Base-by-base conservation (phyloP, 2,113 vertebrate genomes). In the Meles meles region DNA sequence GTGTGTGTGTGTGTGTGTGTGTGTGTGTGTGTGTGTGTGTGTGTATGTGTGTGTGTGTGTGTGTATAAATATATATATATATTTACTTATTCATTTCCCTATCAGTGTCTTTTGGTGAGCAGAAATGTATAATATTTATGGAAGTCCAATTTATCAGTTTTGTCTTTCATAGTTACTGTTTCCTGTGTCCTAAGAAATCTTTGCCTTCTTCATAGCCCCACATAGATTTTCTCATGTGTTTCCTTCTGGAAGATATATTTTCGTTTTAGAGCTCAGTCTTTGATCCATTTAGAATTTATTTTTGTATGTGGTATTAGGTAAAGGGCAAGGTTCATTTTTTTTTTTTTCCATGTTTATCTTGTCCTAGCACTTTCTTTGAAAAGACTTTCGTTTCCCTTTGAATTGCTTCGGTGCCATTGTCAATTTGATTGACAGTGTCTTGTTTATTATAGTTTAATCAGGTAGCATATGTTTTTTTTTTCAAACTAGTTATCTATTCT, bases 201-300 rank as follows among this genome's bases (percentile, higher is more conserved):
- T 90, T 96, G 31, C 29, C 13, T 87, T 25, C 21, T 82, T 90
- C 52, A 80, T 5, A 34, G 25, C 83, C 57, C 83, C 57, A 88
- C 25, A 55, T 47, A 76, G 31, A 12, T 74, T 83, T 72, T 59
- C 15, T 71, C 18, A 77, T 49, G 49, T 82, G 31, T 21, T 83
- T 90, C 52, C 52, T 84, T 31, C 47, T 63, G 18, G 42, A 81
- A 93, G 31, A 65, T 81, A 90, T 47, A 44, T 63, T 69, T 96
- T 88, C 87, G 52, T 10, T 93, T 88, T 77, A 72, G 39, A 82
- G 69, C 49, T 86, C 7, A n/a, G 57, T 72, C 49, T 95, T 77
- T 82, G 65, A 86, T 91, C 31, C 13, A 42, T 65, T 86, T 93
- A 71, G 57, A 88, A 57, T 69, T 96, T 82, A 47, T 61, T 96